phyloP scores from a whole-genome alignment of 2,888 invertebrate genomes.

The Protonemura montana region DNA sequence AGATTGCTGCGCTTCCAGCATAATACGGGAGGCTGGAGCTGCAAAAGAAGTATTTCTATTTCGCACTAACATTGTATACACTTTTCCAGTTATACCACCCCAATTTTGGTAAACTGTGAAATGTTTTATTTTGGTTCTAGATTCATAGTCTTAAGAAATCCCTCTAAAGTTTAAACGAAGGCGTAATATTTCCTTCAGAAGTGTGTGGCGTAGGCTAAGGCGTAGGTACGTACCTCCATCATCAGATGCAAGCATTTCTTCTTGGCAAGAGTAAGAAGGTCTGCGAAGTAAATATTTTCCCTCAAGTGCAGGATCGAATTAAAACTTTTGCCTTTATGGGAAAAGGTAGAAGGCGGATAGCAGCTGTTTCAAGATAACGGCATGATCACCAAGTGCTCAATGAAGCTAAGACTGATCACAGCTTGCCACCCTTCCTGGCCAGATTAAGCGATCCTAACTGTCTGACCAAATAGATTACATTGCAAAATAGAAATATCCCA shows the following conservation, averaged over 20 bases:
- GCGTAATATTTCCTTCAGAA: not conserved
- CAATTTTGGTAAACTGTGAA: not conserved
- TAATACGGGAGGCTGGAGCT: not conserved
- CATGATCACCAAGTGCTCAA: constrained; percentile 7
- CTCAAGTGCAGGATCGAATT: not conserved
- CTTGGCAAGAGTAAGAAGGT: not conserved
- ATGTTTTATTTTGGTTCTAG: not conserved
- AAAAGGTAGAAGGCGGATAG: not conserved
- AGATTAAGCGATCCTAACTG: constrained; percentile 14
- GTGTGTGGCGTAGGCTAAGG: not conserved
- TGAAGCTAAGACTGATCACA: constrained; percentile 7
- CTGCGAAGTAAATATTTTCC: not conserved
- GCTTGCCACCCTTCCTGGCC: not conserved
- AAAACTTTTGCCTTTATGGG: not conserved
- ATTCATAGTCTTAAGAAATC: not conserved
- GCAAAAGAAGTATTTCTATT: not conserved
- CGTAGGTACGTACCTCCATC: not conserved
- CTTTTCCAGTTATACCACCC: not conserved
- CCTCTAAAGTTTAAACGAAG: not conserved
- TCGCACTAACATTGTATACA: not conserved
- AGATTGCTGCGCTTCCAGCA: constrained; percentile 20
- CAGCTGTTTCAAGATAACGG: not conserved
- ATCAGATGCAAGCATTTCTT: not conserved
- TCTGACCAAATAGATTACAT: constrained; percentile 22
- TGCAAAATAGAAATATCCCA: constrained; percentile 24